Evolutionary conservation across 2,888 invertebrate genomes (phyloP).

Genomic region (Polymixis flavicincta): DNA sequence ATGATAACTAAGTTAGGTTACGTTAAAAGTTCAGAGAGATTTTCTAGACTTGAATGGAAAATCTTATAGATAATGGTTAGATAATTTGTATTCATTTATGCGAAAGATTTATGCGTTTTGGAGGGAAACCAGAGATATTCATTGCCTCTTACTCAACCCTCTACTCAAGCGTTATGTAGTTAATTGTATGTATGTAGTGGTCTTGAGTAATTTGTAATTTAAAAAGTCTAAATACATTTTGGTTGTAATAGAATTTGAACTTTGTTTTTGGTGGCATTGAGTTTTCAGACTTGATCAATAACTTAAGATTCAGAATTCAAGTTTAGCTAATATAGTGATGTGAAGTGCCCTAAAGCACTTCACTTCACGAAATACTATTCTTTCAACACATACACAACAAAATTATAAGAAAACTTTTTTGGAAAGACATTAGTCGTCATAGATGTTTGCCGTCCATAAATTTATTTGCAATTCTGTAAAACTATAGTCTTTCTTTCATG

Average conservation of each 20-base stretch:
- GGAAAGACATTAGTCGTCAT: constrained; percentile 71
- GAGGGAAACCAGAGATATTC: not conserved
- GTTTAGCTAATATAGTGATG: constrained; percentile 26
- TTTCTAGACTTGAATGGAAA: constrained; percentile 32
- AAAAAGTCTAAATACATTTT: constrained; percentile 1
- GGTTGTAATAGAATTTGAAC: constrained; percentile 10
- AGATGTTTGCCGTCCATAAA: constrained; percentile 87
- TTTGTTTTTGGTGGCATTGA: not conserved
- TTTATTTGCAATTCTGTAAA: constrained; percentile 84
- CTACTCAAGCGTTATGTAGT: constrained; percentile 2
- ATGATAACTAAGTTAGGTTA: constrained; percentile 16
- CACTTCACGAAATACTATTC: constrained; percentile 60
- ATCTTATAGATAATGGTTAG: not conserved
- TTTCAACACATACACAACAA: constrained; percentile 58
- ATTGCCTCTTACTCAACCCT: not conserved
- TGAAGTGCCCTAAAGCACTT: constrained; percentile 11
- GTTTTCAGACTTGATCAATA: constrained; percentile 9
- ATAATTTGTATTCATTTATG: not conserved
- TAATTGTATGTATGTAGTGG: no score
- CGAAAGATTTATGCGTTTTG: not conserved
- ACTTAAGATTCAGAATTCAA: constrained; percentile 17
- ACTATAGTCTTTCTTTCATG: constrained; percentile 74
- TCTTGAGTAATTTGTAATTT: not conserved
- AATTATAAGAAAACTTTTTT: constrained; percentile 54
- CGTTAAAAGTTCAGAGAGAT: constrained; percentile 26